These are phyloP conservation scores for Glyphotaelius pellucidus DNA, from an alignment of 2,888 invertebrate genomes.

Conservation along the genomic window DNA sequence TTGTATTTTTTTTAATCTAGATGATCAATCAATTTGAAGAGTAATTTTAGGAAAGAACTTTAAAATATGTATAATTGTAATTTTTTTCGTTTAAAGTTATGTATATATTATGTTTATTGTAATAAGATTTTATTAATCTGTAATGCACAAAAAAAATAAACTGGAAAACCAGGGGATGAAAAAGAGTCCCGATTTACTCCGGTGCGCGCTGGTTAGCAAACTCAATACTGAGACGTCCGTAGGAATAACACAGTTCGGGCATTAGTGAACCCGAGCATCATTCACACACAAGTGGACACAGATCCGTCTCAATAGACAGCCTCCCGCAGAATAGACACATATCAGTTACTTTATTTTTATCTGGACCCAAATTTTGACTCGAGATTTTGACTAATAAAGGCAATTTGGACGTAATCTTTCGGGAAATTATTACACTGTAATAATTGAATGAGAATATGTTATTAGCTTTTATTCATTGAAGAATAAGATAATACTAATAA, in stretches of 20 bases:
- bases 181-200: not conserved
- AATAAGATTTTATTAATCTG: too few relatives aligned
- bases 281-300: not conserved
- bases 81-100: too few relatives aligned
- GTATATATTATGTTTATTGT: too few relatives aligned
- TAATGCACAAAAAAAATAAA: too few relatives aligned
- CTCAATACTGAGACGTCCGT: not conserved
- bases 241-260: not conserved
- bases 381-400: not conserved
- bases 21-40: too few relatives aligned
- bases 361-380: not conserved
- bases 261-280: not conserved
- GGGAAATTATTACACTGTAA: too few relatives aligned
- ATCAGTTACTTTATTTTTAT: not conserved
- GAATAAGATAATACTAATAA: too few relatives aligned
- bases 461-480: too few relatives aligned
- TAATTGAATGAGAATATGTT: too few relatives aligned
- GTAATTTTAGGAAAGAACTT: too few relatives aligned
- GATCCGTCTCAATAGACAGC: not conserved
- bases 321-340: not conserved
- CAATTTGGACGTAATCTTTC: not conserved
- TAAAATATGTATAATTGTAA: too few relatives aligned
- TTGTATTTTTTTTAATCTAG: too few relatives aligned
- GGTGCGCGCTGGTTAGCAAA: not conserved
- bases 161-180: not conserved